Conservation (phyloP, 2,113 vertebrate species). For the Piaya cayana region DNA sequence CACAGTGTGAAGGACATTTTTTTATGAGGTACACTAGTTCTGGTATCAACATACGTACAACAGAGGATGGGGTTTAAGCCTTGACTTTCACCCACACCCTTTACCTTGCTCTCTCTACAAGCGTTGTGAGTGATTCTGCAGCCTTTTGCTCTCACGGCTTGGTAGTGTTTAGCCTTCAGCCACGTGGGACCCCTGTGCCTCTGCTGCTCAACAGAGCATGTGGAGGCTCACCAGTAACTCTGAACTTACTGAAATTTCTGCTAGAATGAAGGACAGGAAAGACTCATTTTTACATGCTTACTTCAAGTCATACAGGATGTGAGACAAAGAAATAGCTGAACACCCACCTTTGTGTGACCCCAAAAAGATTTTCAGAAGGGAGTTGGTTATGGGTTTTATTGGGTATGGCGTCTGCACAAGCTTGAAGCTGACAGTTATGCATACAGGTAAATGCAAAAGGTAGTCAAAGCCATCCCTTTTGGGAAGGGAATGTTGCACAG, state of each 20-base stretch:
- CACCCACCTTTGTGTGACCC: background rate
- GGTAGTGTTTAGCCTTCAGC: background rate
- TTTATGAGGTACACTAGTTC: rapidly evolving
- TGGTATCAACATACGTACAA: background rate
- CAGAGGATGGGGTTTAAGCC: background rate
- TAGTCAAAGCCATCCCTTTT: background rate
- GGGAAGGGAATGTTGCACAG: background rate
- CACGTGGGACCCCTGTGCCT: rapidly evolving
- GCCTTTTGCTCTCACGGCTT: background rate
- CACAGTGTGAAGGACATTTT: background rate
- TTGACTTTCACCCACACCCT: background rate
- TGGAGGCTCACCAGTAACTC: rapidly evolving
- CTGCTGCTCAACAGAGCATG: background rate
- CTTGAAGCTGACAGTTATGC: background rate
- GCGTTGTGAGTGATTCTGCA: background rate
- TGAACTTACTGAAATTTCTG: background rate
- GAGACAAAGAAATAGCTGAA: background rate
- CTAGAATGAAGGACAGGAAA: background rate
- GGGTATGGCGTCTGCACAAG: rapidly evolving
- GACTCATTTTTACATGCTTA: background rate
- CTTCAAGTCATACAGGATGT: background rate
- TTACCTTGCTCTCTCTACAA: background rate
- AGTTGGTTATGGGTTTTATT: background rate
- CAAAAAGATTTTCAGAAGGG: background rate
- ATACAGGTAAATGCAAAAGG: background rate